phyloP scores from a whole-genome alignment of 2,797 vertebrate species.

The Microctenopoma stevenorrisi region DNA sequence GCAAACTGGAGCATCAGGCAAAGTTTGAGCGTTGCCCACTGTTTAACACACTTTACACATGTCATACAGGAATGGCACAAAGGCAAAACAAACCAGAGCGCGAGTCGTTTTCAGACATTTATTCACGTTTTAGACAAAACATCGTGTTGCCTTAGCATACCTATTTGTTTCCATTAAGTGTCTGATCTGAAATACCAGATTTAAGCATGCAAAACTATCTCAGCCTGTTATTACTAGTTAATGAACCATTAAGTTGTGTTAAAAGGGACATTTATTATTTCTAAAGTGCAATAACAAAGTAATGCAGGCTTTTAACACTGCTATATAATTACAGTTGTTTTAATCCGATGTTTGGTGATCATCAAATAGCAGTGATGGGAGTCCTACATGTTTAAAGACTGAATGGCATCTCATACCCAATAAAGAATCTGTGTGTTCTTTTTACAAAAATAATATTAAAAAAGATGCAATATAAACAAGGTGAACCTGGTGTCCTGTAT shows the following conservation, averaged over 20 bases:
- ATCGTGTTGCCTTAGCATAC: slow-evolving; percentile 69
- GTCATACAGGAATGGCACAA: neutral
- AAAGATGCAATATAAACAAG: slow-evolving; percentile 53
- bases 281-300: slow-evolving; percentile 74
- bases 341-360: slow-evolving; percentile 30
- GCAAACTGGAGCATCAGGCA: too few species aligned
- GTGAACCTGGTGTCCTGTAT: slow-evolving; percentile 56
- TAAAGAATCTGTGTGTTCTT: slow-evolving; percentile 29
- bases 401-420: slow-evolving; percentile 4
- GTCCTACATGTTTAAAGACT: slow-evolving; percentile 28
- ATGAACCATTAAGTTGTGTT: slow-evolving; percentile 57
- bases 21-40: too few species aligned
- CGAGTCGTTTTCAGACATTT: slow-evolving; percentile 75
- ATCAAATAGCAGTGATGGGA: slow-evolving; percentile 52
- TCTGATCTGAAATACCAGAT: slow-evolving; percentile 80
- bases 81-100: neutral
- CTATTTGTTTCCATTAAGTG: slow-evolving; percentile 69
- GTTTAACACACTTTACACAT: neutral
- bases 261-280: slow-evolving; percentile 50
- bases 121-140: slow-evolving; percentile 81
- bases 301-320: slow-evolving; percentile 69
- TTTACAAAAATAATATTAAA: slow-evolving; percentile 72
- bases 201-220: slow-evolving; percentile 81
- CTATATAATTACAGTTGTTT: slow-evolving; percentile 47
- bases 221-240: slow-evolving; percentile 54